Conservation (phyloP, 2,888 invertebrate species). For the Drepana falcataria region DNA sequence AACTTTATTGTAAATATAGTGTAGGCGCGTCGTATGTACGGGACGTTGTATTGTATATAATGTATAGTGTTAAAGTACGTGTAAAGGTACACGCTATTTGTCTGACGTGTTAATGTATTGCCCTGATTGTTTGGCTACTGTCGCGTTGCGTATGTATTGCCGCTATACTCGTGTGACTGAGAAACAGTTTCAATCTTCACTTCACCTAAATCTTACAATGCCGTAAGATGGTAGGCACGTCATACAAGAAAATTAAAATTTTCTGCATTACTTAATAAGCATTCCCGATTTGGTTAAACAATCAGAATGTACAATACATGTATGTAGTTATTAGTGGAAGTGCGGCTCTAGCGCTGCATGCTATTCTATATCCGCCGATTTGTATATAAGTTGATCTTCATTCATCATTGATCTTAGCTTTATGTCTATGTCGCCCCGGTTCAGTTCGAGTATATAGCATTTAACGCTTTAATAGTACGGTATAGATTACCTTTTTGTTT, state of each 20-base stretch:
- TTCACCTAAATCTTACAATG: no score
- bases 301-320: neutral
- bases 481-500: no score
- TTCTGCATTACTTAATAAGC: no score
- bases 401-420: no score
- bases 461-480: no score
- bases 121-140: neutral
- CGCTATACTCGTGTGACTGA: no score
- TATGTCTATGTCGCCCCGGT: no score
- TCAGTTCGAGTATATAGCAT: no score
- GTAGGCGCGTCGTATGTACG: conserved; percentile 35
- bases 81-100: conserved; percentile 14
- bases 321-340: conserved; percentile 7
- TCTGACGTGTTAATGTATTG: neutral
- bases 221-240: no score
- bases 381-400: conserved; percentile 22
- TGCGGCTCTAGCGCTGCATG: neutral
- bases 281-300: no score
- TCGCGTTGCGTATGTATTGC: conserved; percentile 1
- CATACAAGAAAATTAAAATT: no score
- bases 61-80: conserved; percentile 27
- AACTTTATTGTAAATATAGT: conserved; percentile 71
- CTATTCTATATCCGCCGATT: conserved; percentile 33
- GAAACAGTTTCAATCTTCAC: no score
- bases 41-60: conserved; percentile 42